Base-by-base conservation (phyloP, 2,888 invertebrate species). In the Sphaerophoria rueppellii region DNA sequence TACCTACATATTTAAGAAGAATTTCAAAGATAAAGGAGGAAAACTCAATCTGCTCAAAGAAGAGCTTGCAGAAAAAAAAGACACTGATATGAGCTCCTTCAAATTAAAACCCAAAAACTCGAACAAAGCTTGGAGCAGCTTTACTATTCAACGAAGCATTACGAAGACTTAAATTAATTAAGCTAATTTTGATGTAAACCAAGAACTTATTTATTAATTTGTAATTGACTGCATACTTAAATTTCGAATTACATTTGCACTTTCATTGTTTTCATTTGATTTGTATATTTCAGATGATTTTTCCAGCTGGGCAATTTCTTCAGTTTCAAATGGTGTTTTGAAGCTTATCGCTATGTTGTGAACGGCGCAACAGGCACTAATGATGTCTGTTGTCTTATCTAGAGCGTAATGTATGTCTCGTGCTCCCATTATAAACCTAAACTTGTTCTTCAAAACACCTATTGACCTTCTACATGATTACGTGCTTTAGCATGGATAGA, bases 381-480 rank as follows among this genome's bases (percentile, higher is more conserved):
- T 46, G 46, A 6, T 0, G 7, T 46, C 11, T 46, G 12, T 46
- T 46, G 5, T 12, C 46, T 46, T 46, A 12, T 46, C 46, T 46
- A 7, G n/a, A 12, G 46, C 46, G 24, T 24, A 24, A 24, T 24
- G 24, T 24, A 46, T 4, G 0, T 46, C 46, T 46, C 6, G 46
- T 9, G 46, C 46, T 6, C 46, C 46, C 12, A 46, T 11, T 24
- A 24, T 24, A 24, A 1, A 24, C 24, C 24, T 24, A 2, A 24
- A 24, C 2, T 24, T 24, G 24, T 24, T 24, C 24, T 24, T 24
- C 24, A 24, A 24, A 24, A 24, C 24, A 24, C 2, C 24, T 5
- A 46, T 46, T n/a, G 46, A 46, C 46, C 46, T 46, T 46, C 46
- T 12, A 46, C 46, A 46, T 46, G 46, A 46, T 46, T 46, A n/a